phyloP scores from a whole-genome alignment of 2,888 invertebrate genomes.

The Drosophila eohydei region DNA sequence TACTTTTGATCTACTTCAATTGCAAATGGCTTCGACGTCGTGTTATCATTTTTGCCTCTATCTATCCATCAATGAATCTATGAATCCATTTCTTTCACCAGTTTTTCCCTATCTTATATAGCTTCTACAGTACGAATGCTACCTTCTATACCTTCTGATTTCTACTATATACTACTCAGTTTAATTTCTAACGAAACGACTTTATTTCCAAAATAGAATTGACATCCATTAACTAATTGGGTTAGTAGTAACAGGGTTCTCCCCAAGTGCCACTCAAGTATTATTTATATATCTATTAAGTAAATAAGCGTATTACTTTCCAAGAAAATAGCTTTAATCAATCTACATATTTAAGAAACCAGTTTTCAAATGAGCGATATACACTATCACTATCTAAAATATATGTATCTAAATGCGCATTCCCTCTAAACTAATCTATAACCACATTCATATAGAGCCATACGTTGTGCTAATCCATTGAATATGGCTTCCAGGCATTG shows the following conservation, averaged over 20 bases:
- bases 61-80: too few relatives aligned
- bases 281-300: neutral
- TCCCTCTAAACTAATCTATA: conserved; percentile 1
- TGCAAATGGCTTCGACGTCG: too few relatives aligned
- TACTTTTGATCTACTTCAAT: too few relatives aligned
- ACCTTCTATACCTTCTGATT: too few relatives aligned
- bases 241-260: neutral
- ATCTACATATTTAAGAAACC: neutral
- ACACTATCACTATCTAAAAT: conserved; percentile 3
- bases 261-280: too few relatives aligned
- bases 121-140: too few relatives aligned
- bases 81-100: too few relatives aligned
- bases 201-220: neutral
- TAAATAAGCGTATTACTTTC: neutral
- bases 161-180: too few relatives aligned
- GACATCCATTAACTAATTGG: neutral
- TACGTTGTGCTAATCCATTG: conserved; percentile 28
- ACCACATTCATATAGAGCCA: conserved; percentile 7
- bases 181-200: too few relatives aligned
- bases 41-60: too few relatives aligned
- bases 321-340: neutral
- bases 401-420: too few relatives aligned
- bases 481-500: conserved; percentile 33
- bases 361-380: neutral
- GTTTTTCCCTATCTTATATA: too few relatives aligned